Conservation (phyloP, 1,140 invertebrate genomes). For the Drosophila kanapiae region DNA sequence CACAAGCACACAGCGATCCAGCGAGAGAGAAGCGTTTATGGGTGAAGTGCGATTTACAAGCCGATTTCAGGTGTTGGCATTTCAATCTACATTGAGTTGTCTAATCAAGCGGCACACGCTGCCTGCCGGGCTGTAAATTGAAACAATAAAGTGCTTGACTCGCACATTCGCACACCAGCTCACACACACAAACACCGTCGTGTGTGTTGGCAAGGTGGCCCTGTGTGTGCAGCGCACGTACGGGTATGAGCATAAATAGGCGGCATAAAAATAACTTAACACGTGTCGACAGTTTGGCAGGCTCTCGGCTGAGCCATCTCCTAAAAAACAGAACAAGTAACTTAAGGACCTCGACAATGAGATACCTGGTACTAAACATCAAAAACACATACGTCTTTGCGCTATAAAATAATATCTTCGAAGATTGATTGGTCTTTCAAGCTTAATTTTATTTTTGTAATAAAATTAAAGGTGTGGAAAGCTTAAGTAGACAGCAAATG, state of each 20-base stretch:
- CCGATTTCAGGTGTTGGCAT: constrained; percentile 78
- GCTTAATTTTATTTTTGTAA: too few relatives aligned
- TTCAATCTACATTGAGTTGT: constrained; percentile 82
- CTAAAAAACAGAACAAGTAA: constrained; percentile 13
- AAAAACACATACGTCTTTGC: background rate
- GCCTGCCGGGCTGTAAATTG: constrained; percentile 76
- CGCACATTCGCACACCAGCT: constrained; percentile 45
- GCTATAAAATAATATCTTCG: background rate
- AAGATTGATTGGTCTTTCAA: background rate
- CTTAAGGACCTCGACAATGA: constrained; percentile 4
- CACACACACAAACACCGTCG: background rate
- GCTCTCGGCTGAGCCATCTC: constrained; percentile 33
- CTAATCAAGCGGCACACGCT: constrained; percentile 75
- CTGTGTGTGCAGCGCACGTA: constrained; percentile 68
- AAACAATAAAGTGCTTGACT: constrained; percentile 81
- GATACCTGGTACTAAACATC: background rate
- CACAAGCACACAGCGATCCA: background rate
- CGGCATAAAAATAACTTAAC: constrained; percentile 84
- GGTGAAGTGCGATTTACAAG: constrained; percentile 61
- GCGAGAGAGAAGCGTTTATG: constrained; percentile 28
- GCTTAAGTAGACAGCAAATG: background rate
- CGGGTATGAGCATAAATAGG: constrained; percentile 76
- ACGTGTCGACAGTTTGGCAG: constrained; percentile 81
- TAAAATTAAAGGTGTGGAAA: background rate
- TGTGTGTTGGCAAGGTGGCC: constrained; percentile 29